Percentiles rank a stretch among this genome's conserved stretches.
Conservation (phyloP, 2,113 vertebrate genomes). For the Grammomys dolichurus region DNA sequence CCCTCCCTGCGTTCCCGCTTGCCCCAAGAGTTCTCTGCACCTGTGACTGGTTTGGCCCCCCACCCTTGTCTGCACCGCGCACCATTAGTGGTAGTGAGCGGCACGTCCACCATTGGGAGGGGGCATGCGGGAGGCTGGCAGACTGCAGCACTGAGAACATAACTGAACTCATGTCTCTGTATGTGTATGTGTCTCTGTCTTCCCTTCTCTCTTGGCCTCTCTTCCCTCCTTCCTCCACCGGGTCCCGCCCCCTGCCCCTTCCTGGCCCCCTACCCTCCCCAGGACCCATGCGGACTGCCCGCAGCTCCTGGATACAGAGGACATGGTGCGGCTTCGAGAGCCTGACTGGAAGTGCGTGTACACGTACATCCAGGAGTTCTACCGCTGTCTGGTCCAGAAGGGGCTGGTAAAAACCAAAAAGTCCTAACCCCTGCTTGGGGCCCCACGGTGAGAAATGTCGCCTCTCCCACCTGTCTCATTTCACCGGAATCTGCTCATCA, state of each 20-base stretch:
- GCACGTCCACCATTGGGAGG: conserved; percentile 78
- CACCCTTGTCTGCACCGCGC: conserved; percentile 81
- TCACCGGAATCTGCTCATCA: conserved; percentile 25
- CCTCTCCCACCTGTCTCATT: conserved; percentile 65
- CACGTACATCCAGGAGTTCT: conserved; percentile 99
- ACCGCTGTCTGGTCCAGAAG: conserved; percentile 99
- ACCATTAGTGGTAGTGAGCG: conserved; percentile 82
- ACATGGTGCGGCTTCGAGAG: conserved; percentile 99
- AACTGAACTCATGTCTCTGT: conserved; percentile 88
- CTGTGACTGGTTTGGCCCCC: conserved; percentile 85
- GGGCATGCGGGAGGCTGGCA: conserved; percentile 87
- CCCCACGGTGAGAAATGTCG: conserved; percentile 89
- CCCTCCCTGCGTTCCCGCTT: conserved; percentile 78
- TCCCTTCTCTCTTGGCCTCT: conserved; percentile 79
- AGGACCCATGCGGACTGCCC: conserved; percentile 99
- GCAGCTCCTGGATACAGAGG: conserved; percentile 99
- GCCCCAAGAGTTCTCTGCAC: conserved; percentile 80
- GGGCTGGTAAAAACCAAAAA: conserved; percentile 99
- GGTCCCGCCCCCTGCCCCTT: conserved; percentile 85
- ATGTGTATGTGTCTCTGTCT: conserved; percentile 82
- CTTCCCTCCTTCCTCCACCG: conserved; percentile 64
- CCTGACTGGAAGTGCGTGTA: conserved; percentile 99
- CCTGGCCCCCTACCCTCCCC: conserved; percentile 86
- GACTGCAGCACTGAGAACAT: conserved; percentile 81
- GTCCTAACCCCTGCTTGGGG: conserved; percentile 91